Base-by-base conservation (phyloP, 2,888 invertebrate genomes). In the Phaedon cochleariae region DNA sequence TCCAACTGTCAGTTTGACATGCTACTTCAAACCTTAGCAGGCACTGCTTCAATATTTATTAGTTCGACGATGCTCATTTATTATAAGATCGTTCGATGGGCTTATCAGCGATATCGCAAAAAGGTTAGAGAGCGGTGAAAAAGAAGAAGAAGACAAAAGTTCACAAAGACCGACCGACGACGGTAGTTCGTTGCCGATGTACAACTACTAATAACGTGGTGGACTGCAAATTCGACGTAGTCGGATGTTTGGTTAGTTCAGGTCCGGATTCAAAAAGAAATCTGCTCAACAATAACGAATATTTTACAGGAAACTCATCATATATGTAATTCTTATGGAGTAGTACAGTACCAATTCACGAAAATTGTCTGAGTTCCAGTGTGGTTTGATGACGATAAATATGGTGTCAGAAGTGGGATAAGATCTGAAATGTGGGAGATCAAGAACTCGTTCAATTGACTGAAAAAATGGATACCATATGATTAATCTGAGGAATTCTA, bases 11-110 rank as follows among this genome's bases (percentile, higher is more conserved):
- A 81, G 76, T 74, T 76, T 80, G 81, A 82, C 81, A 80, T 81
- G 80, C 78, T 80, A 79, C 80, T 80, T 81, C 80, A 78, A 74
- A 75, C 81, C 80, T 80, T 79, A 80, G 79, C 78, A 76, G 80
- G 79, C 73, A 67, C 15, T 15, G 70, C 74, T 76, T 78, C 73
- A 77, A 78, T 78, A 78, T 78, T 78, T 76, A 77, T 77, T 76
- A 77, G 74, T 75, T 72, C 76, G 68, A 68, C 64, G 67, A 68
- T 66, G 67, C 72, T 76, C 73, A 72, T 73, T 74, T 73, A 75
- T 74, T 73, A 72, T 65, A 68, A 59, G 64, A 59, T 60, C 54
- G 41, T 55, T 48, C 54, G 53, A 61, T 34, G 26, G 41, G 70
- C 71, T 73, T 74, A 74, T 74, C 74, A 70, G 46, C 52, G 62